Evolutionary conservation across 2,113 vertebrate species (phyloP), one percentile per base, ranked within the genome.

Genomic region (Larimichthys polyactis): DNA sequence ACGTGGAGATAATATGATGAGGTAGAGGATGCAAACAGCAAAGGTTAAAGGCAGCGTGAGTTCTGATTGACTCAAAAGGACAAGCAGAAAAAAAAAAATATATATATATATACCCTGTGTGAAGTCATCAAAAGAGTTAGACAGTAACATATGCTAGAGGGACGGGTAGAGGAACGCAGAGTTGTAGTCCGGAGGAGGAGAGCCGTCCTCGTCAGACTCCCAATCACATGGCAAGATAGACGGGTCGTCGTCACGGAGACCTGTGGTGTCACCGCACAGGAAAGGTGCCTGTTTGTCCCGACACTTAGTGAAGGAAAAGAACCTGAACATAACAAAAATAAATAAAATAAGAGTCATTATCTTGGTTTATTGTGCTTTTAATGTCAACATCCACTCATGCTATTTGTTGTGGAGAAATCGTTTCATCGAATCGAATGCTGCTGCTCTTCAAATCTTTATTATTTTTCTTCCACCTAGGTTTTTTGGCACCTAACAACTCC

Each of bases 101-200:
- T 46, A 36, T 36, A 40, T 46, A 15, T 29, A 51, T 40, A 36
- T 20, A 83, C 58, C 67, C 67, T 88, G 68, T 82, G 17, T 63
- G 9, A 73, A 44, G 29, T 0, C 40, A 11, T 54, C 11, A 54
- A n/a, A 40, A 52, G 15, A 48, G 40, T 22, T 32, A 20, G 46
- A 32, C 15, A 52, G 15, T 14, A 19, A 3, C 16, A 36, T 32
- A 52, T 74, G 71, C 88, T 93, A 94, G 29, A 92, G 94, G 29
- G 95, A 91, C 20, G 95, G 93, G 72, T 94, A 95, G 3, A 95
- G 89, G 54, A 95, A 78, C 15, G 93, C 89, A 0, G 96, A 95
- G 79, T 94, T 96, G 89, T 96, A 90, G 81, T 95, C 91, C 0
- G 93, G 94, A 69, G 93, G 90, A 69, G 91, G 87, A 7, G 91